phyloP scores from a whole-genome alignment of 1,140 invertebrate genomes.

The Battus philenor region DNA sequence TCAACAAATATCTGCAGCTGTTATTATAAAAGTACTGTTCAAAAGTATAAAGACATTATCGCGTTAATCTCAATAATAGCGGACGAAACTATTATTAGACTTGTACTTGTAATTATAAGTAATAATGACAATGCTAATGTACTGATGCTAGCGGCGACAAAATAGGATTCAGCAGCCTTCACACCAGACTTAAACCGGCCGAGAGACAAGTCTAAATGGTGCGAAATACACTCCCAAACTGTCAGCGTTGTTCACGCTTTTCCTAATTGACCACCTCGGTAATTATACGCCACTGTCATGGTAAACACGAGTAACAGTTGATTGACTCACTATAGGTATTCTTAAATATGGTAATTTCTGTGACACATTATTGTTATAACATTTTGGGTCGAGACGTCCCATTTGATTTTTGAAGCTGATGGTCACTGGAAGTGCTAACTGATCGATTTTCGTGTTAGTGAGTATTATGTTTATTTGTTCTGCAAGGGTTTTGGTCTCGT shows the following conservation, averaged over 20 bases:
- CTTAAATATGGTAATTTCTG: constrained; percentile 33
- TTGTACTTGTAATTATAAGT: constrained; percentile 65
- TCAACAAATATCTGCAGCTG: not conserved
- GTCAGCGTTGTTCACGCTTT: constrained; percentile 63
- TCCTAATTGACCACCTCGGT: constrained; percentile 60
- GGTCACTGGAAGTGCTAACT: constrained; percentile 21
- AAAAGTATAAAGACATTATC: constrained; percentile 2
- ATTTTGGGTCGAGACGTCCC: constrained; percentile 24
- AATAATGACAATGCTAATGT: constrained; percentile 60
- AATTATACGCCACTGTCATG: constrained; percentile 40
- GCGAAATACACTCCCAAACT: constrained; percentile 50
- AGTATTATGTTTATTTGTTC: constrained; percentile 31
- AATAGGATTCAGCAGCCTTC: constrained; percentile 56
- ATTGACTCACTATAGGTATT: constrained; percentile 46
- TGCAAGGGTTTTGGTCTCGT: constrained; percentile 38
- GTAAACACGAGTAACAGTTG: constrained; percentile 51
- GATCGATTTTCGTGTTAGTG: constrained; percentile 36
- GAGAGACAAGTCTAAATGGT: constrained; percentile 19
- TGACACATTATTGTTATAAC: constrained; percentile 25
- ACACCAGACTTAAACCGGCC: constrained; percentile 43
- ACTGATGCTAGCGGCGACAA: constrained; percentile 31
- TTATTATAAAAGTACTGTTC: constrained; percentile 2
- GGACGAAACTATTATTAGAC: constrained; percentile 22
- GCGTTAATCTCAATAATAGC: not conserved
- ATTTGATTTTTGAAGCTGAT: too few relatives aligned